Base-by-base conservation (phyloP, 1,140 invertebrate species). In the Ridgeia piscesae region DNA sequence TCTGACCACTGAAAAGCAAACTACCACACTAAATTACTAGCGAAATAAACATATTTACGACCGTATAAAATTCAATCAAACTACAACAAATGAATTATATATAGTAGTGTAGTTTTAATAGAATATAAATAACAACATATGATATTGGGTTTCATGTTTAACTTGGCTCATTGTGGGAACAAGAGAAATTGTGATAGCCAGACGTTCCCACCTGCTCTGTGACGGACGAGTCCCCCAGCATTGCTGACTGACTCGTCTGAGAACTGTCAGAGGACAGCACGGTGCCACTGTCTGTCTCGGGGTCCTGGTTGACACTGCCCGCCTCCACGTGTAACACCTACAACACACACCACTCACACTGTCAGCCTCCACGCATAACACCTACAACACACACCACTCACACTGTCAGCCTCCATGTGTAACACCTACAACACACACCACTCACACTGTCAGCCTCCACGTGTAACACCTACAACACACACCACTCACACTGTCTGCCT, bases 261-360 rank as follows among this genome's bases (percentile, higher is more conserved):
- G 58, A 77, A 77, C 58, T 77, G 11, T 77, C 58, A 4, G 58
- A 77, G 0, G 58, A 77, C 58, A 77, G 17, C 58, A 77, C 58
- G 11, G 58, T 77, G 58, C 58, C 58, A 77, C 58, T 77, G 58
- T 77, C 58, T 27, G 58, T 77, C 0, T 77, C 58, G 0, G 27
- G 8, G 2, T 77, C 58, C 6, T 21, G 17, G 27, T 77, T 77
- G 11, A 77, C 58, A 77, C 58, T 14, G 58, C 58, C 58, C 14
- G 6, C 27, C 17, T 77, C 58, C 58, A 77, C 58, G 0, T n/a
- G 97, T 95, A 93, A 31, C 17, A 77, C 58, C 58, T 77, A 77
- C 58, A 77, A 21, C 27, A 77, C 17, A 77, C 58, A 77, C 58
- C 58, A 77, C 58, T 77, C 58, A 77, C 17, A 77, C 58, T 77